Percentiles rank a stretch among this genome's conserved stretches.
phyloP scores from a whole-genome alignment of 2,888 invertebrate species.

The Agonopterix alstromeriana region DNA sequence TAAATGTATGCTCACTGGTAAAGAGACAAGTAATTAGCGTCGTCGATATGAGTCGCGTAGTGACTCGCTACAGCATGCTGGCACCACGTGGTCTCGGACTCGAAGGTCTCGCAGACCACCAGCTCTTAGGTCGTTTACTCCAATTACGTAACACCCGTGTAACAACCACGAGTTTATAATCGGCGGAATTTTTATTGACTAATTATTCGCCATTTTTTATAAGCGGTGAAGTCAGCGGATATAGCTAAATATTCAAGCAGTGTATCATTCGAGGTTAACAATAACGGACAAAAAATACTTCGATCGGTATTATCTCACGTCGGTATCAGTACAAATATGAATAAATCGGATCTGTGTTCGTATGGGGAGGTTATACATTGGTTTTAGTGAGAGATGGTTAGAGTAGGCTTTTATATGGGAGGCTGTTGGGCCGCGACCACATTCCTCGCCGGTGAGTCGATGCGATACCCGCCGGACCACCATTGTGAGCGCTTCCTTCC shows the following conservation, averaged over 20 bases:
- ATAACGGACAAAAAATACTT: slow-evolving; percentile 61
- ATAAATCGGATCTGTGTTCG: not conserved
- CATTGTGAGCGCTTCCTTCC: slow-evolving; percentile 24
- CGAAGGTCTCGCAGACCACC: slow-evolving; percentile 20
- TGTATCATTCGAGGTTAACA: slow-evolving; percentile 74
- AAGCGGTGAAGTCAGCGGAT: slow-evolving; percentile 74
- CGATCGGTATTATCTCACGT: slow-evolving; percentile 56
- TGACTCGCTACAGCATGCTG: not conserved
- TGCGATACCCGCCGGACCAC: slow-evolving; percentile 18
- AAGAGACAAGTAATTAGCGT: not conserved
- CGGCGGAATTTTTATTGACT: slow-evolving; percentile 76
- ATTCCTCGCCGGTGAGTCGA: slow-evolving; percentile 63
- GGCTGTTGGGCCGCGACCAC: slow-evolving; percentile 49
- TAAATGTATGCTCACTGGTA: too few relatives aligned
- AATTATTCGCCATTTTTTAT: slow-evolving; percentile 73
- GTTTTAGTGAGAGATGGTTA: slow-evolving; percentile 4
- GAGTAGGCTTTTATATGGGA: slow-evolving; percentile 18
- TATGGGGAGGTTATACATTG: slow-evolving; percentile 1
- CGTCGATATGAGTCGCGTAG: not conserved
- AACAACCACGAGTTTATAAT: slow-evolving; percentile 61
- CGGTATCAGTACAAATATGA: slow-evolving; percentile 37
- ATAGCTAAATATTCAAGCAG: slow-evolving; percentile 75
- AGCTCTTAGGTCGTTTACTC: slow-evolving; percentile 71
- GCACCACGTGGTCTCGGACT: slow-evolving; percentile 29
- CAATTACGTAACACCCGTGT: slow-evolving; percentile 74